A percentile compares a stretch with the other conserved stretches of the same genome.
Conservation (phyloP, 2,888 invertebrate genomes). For the Mythimna vitellina region DNA sequence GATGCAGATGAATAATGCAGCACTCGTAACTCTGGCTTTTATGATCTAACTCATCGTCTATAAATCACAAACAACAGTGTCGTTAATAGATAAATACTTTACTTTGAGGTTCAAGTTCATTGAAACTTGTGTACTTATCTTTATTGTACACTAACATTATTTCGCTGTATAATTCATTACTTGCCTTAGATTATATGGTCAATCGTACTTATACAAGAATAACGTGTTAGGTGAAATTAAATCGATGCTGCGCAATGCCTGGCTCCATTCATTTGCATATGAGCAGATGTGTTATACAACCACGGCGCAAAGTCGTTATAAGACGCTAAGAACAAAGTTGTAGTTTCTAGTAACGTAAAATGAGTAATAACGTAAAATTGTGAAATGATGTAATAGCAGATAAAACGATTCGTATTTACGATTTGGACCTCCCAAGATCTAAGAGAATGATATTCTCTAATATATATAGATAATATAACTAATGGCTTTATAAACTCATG, state of each 20-base stretch:
- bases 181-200: not conserved
- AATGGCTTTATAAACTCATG: not conserved
- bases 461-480: not conserved
- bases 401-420: constrained; percentile 23
- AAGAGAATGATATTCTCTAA: not conserved
- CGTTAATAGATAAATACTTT: constrained; percentile 62
- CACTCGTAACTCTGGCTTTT: constrained; percentile 76
- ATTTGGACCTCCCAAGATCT: constrained; percentile 35
- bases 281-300: constrained; percentile 26
- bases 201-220: constrained; percentile 9
- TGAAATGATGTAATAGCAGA: constrained; percentile 38
- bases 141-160: constrained; percentile 15
- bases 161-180: constrained; percentile 7
- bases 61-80: constrained; percentile 71
- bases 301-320: constrained; percentile 2
- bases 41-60: constrained; percentile 71
- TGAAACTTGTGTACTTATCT: constrained; percentile 41
- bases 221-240: constrained; percentile 28
- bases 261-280: constrained; percentile 31
- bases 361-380: constrained; percentile 30
- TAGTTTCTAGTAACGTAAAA: constrained; percentile 30
- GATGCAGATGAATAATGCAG: constrained; percentile 79
- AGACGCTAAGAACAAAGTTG: constrained; percentile 40
- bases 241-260: constrained; percentile 27
- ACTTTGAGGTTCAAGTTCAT: constrained; percentile 67